Conservation (phyloP, 2,113 vertebrate genomes). For the Psittacula cyanocephala region DNA sequence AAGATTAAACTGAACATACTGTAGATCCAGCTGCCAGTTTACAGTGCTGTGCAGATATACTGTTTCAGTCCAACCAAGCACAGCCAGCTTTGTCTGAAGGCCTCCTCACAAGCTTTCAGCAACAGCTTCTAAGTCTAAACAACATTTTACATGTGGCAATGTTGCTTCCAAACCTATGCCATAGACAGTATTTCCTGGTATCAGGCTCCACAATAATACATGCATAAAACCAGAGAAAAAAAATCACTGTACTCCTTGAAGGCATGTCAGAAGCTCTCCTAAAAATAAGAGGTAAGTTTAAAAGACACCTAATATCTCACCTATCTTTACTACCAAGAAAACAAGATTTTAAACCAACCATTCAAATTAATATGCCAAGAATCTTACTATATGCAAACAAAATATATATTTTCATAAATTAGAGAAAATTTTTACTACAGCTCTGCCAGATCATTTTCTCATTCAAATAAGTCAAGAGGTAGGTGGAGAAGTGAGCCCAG, state of each 20-base stretch:
- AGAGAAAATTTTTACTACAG: background rate
- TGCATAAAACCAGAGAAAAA: background rate
- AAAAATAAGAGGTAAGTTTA: background rate
- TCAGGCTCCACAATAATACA: background rate
- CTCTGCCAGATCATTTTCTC: background rate
- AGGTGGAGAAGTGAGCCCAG: background rate
- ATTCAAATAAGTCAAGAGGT: background rate
- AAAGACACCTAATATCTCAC: background rate
- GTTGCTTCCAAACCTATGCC: background rate
- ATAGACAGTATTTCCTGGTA: no score
- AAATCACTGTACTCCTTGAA: no score
- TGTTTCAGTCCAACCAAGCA: background rate
- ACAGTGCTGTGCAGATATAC: background rate
- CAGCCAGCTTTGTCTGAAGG: background rate
- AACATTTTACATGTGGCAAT: fast-evolving
- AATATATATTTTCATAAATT: background rate
- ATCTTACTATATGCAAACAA: background rate
- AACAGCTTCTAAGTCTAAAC: background rate
- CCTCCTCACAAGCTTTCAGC: background rate
- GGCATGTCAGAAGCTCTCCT: background rate
- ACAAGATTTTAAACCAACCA: background rate
- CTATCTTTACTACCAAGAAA: background rate
- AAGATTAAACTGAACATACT: background rate
- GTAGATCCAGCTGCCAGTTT: background rate
- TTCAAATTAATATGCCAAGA: background rate